Conservation (phyloP, 2,113 vertebrate species). For the Genyomyrus donnyi region DNA sequence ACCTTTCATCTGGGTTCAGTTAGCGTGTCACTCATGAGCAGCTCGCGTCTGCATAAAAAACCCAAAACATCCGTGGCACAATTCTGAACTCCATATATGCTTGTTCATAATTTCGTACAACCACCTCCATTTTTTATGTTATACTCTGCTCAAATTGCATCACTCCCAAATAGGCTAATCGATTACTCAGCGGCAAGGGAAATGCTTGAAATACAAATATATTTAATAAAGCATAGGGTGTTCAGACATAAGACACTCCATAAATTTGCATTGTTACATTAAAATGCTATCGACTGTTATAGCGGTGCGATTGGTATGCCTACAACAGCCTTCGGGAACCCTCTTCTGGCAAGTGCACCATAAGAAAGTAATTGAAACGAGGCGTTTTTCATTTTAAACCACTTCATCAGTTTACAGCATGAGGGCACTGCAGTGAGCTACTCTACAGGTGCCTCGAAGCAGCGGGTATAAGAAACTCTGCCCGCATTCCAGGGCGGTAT, state of each 20-base stretch:
- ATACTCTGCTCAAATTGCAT: neutral
- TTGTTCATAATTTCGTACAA: neutral
- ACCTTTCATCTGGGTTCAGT: slow-evolving; percentile 14
- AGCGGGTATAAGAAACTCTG: neutral
- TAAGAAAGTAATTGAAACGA: neutral
- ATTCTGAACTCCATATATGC: neutral
- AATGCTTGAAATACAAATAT: neutral
- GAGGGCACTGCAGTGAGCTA: neutral
- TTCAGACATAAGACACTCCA: neutral
- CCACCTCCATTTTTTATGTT: neutral
- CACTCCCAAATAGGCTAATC: neutral
- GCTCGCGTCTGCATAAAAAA: neutral
- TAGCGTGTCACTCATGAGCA: slow-evolving; percentile 7
- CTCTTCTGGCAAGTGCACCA: neutral
- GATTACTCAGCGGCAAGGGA: neutral
- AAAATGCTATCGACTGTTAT: neutral
- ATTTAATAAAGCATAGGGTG: neutral
- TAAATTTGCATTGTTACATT: neutral
- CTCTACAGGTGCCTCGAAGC: neutral
- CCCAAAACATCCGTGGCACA: neutral
- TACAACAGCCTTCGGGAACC: neutral
- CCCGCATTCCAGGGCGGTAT: neutral
- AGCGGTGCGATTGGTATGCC: neutral
- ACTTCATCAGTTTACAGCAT: neutral
- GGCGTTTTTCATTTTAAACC: neutral